Evolutionary conservation across 2,888 invertebrate species (phyloP).

Genomic region (Tryphoninae sp.): DNA sequence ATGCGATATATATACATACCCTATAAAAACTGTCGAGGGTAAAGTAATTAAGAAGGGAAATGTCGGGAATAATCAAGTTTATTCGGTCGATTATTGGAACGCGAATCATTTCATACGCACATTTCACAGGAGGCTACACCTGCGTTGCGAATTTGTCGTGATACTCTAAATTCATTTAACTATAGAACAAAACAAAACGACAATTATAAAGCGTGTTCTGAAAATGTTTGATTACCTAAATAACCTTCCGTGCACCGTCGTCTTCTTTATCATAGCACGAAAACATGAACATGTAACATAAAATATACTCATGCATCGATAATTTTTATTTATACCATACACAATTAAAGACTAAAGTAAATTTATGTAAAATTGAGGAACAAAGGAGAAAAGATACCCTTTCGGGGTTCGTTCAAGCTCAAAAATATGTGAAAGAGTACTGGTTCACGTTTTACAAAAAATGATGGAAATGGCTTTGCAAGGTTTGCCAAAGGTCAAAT

Average conservation of each 20-base stretch:
- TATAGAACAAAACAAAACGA: slow-evolving; percentile 56
- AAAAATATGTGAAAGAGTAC: slow-evolving; percentile 2
- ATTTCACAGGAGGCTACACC: slow-evolving; percentile 6
- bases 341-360: not conserved
- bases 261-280: slow-evolving; percentile 17
- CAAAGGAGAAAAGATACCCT: not conserved
- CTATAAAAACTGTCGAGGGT: not conserved
- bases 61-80: not conserved
- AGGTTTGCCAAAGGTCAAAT: no score
- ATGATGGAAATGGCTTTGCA: no score
- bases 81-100: slow-evolving; percentile 21
- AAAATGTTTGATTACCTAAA: slow-evolving; percentile 49
- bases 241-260: slow-evolving; percentile 59
- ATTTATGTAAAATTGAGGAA: not conserved
- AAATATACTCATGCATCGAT: not conserved
- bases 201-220: slow-evolving; percentile 62
- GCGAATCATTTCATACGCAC: slow-evolving; percentile 3
- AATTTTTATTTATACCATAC: not conserved
- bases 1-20: no score
- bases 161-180: slow-evolving; percentile 57
- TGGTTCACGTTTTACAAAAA: slow-evolving; percentile 11
- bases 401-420: slow-evolving; percentile 18
- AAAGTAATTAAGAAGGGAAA: not conserved
- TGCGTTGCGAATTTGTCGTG: slow-evolving; percentile 39
- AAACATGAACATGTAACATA: slow-evolving; percentile 4